Conservation (phyloP, 1,140 invertebrate species). For the Helicoverpa armigera region DNA sequence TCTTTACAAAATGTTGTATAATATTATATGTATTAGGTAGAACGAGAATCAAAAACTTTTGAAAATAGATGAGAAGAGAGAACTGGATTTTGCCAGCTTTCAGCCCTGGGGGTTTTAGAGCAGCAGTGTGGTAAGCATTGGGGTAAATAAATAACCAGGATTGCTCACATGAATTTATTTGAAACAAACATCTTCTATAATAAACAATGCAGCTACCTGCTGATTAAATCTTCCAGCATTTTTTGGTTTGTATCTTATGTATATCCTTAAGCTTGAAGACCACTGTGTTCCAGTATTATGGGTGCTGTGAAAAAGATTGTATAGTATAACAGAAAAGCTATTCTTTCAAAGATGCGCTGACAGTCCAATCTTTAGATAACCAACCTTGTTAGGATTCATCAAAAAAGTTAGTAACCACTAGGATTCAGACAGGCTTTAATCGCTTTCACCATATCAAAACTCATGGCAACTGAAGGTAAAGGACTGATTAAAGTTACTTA, state of each 20-base stretch:
- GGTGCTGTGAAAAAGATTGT: constrained; percentile 74
- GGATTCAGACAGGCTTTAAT: constrained; percentile 19
- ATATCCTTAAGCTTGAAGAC: constrained; percentile 50
- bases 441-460: constrained; percentile 42
- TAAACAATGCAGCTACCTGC: not conserved
- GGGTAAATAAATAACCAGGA: no score
- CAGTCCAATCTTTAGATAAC: not conserved
- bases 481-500: constrained; percentile 17
- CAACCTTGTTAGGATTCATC: not conserved
- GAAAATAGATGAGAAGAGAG: no score
- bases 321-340: not conserved
- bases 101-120: no score
- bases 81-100: no score
- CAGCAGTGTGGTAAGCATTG: not conserved
- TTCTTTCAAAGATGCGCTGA: not conserved
- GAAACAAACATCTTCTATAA: no score
- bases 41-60: no score
- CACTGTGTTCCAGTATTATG: constrained; percentile 74
- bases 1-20: no score
- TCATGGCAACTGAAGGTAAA: constrained; percentile 50
- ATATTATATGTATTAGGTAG: no score
- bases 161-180: no score
- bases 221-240: not conserved
- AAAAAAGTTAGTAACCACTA: not conserved
- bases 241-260: not conserved